These are phyloP conservation scores for Cordilura impudica DNA, from an alignment of 2,888 invertebrate genomes.

Conservation along the genomic window DNA sequence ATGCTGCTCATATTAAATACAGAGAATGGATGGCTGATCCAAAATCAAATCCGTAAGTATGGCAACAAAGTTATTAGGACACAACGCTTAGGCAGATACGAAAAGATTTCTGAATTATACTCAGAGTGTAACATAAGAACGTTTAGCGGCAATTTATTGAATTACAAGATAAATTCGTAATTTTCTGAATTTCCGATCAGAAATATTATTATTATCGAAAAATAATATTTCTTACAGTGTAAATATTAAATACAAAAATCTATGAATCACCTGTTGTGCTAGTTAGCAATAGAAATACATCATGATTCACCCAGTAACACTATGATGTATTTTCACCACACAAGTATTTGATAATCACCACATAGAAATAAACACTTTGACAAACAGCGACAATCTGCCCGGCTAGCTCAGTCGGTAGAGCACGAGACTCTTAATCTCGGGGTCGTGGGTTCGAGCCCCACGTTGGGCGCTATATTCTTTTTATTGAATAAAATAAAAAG, in stretches of 20 bases:
- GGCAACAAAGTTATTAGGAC: no score
- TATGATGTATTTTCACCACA: not conserved
- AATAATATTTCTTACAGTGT: no score
- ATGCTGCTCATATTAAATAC: slow-evolving; percentile 78
- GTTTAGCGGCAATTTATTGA: no score
- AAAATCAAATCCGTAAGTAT: slow-evolving; percentile 79
- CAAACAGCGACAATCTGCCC: slow-evolving; percentile 63
- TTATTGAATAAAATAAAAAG: not conserved
- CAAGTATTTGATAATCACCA: not conserved
- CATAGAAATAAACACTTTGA: not conserved
- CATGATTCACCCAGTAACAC: not conserved
- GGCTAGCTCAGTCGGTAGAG: slow-evolving; percentile 78
- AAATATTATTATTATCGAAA: no score
- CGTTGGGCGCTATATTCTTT: slow-evolving; percentile 72
- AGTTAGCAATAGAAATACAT: not conserved
- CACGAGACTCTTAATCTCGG: slow-evolving; percentile 78
- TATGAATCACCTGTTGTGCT: not conserved
- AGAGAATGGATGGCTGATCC: slow-evolving; percentile 79
- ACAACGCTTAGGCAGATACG: no score
- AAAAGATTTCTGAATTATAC: no score
- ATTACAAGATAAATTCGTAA: no score
- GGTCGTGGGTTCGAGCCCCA: slow-evolving; percentile 78
- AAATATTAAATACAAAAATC: no score
- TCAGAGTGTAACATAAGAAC: no score
- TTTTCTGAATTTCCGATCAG: no score